Conservation (phyloP, 2,888 invertebrate genomes). For the Octonoba sinensis region DNA sequence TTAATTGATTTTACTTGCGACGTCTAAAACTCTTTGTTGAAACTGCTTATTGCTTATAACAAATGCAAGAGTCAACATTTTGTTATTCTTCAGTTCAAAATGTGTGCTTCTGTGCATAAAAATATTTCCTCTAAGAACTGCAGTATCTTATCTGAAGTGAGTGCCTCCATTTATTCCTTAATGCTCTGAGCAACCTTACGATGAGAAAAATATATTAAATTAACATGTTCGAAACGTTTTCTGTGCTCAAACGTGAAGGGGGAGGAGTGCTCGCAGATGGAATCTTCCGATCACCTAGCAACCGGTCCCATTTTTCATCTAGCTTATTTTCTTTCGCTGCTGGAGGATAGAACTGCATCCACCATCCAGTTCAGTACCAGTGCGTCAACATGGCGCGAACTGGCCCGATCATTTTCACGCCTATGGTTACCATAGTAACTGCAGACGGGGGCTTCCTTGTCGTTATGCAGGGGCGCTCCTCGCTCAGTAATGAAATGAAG, state of each 20-base stretch:
- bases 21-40: too few relatives aligned
- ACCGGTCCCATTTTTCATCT: slow-evolving; percentile 47
- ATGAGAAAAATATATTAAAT: slow-evolving; percentile 33
- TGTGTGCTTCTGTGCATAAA: too few relatives aligned
- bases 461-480: slow-evolving; percentile 15
- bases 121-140: too few relatives aligned
- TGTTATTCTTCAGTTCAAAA: too few relatives aligned
- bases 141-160: too few relatives aligned
- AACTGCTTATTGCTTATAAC: too few relatives aligned
- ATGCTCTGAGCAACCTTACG: too few relatives aligned
- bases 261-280: slow-evolving; percentile 1
- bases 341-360: too few relatives aligned
- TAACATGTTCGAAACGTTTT: slow-evolving; percentile 19
- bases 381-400: slow-evolving; percentile 60
- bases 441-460: slow-evolving; percentile 17
- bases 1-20: too few relatives aligned
- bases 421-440: slow-evolving; percentile 34
- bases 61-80: too few relatives aligned
- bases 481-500: slow-evolving; percentile 27
- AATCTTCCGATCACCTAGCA: slow-evolving; percentile 45
- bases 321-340: slow-evolving; percentile 32
- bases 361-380: background rate
- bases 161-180: too few relatives aligned
- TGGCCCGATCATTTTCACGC: slow-evolving; percentile 59
- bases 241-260: slow-evolving; percentile 1